Evolutionary conservation across 2,888 invertebrate genomes (phyloP).

Genomic region (Cancer borealis): DNA sequence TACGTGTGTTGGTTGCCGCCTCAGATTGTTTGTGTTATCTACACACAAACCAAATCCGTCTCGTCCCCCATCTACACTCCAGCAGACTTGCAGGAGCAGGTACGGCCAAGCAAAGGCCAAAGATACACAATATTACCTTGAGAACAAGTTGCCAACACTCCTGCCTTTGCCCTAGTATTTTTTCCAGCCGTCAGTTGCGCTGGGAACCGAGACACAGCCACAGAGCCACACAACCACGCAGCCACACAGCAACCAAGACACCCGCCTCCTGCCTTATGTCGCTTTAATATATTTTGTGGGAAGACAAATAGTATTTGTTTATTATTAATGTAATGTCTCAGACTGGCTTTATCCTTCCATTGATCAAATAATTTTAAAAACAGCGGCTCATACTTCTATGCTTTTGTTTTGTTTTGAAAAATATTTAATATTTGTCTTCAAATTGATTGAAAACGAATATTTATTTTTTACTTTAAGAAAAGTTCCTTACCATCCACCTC

Average conservation of each 20-base stretch:
- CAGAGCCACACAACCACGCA: background rate
- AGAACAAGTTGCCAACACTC: background rate
- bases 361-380: too few species aligned
- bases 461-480: background rate
- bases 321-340: background rate
- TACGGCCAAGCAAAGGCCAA: background rate
- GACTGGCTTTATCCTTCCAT: too few species aligned
- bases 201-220: background rate
- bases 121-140: background rate
- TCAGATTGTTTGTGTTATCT: background rate
- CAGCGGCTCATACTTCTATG: too few species aligned
- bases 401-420: too few species aligned
- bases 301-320: background rate
- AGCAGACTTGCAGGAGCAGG: background rate
- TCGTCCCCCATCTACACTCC: background rate
- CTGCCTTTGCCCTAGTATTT: background rate
- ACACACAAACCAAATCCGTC: slow-evolving; percentile 8
- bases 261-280: background rate
- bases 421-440: too few species aligned
- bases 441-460: too few species aligned
- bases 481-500: background rate
- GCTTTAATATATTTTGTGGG: background rate
- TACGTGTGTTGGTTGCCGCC: background rate
- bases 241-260: background rate
- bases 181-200: background rate